Evolutionary conservation across 2,888 invertebrate genomes (phyloP), one percentile per base, ranked within the genome.

Genomic region (Athetis lepigone): DNA sequence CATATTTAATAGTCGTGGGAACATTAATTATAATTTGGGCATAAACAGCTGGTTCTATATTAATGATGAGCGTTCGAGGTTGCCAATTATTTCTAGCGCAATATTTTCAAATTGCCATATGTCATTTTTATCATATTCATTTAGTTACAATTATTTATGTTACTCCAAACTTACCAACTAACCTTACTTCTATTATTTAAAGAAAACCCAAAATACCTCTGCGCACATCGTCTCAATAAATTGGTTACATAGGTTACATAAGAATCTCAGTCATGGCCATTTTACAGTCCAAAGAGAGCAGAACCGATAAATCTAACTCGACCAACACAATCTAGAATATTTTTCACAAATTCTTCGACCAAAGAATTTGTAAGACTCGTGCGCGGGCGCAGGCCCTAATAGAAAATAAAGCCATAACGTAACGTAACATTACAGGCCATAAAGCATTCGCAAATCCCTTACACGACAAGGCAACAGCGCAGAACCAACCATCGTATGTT

Each of bases 401-500:
- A 60, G 75, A 70, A 74, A 75, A 69, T 70, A 70, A 76, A 40
- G 29, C 57, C 56, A 60, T 61, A 77, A 56, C 51, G 43, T 61
- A 77, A 56, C 51, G 43, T 66, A 58, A 64, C 63, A 56, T 66
- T 64, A 67, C 70, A 47, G 46, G 46, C 61, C 54, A 70, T 64
- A 80, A 67, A 59, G 72, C 75, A 63, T 61, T 70, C 47, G 57
- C 59, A 69, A 75, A 72, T 65, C 55, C 69, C 58, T 69, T 39
- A 67, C 63, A 65, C 60, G 70, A 63, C 75, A 64, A 63, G 70
- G 55, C 52, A 80, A 81, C 70, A 63, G 54, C 55, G 55, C 80
- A 82, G 83, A 85, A 71, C 66, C 56, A 71, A 82, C 54, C 79
- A 80, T 69, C 78, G 82, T 82, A 79, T 79, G 79, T 84, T 84